phyloP scores from a whole-genome alignment of 2,113 vertebrate species.

The Pygoscelis adeliae region DNA sequence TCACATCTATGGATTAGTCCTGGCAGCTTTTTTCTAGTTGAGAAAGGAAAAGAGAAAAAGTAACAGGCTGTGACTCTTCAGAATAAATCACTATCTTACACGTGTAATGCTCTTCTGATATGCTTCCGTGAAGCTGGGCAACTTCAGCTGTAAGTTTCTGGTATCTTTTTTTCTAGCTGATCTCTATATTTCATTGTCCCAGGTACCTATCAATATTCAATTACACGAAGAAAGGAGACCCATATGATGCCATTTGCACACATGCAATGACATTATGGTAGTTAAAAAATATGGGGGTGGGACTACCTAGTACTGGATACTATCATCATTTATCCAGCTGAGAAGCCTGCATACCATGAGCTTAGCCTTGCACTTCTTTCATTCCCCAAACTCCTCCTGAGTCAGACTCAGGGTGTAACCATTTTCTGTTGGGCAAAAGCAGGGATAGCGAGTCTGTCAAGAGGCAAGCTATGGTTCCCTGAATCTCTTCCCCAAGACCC shows the following conservation, averaged over 20 bases:
- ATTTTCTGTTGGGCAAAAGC: neutral
- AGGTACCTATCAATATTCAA: neutral
- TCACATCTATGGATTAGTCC: neutral
- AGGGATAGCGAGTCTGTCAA: neutral
- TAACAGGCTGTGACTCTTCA: neutral
- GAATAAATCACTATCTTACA: neutral
- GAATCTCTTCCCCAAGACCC: neutral
- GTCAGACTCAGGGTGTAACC: neutral
- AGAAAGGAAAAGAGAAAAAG: neutral
- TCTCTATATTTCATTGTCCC: neutral
- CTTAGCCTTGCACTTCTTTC: neutral
- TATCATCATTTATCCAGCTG: neutral
- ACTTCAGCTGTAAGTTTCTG: neutral
- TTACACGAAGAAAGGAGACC: neutral
- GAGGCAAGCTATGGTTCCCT: neutral
- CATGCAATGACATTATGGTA: no score
- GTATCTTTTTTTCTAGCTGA: neutral
- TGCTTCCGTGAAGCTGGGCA: rapidly evolving
- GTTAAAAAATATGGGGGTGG: neutral
- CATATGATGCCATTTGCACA: neutral
- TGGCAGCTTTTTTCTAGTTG: neutral
- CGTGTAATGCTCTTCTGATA: neutral
- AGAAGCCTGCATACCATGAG: neutral
- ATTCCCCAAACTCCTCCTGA: neutral
- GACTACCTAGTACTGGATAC: neutral